phyloP scores from a whole-genome alignment of 2,113 vertebrate genomes.

The Hymenochirus boettgeri region DNA sequence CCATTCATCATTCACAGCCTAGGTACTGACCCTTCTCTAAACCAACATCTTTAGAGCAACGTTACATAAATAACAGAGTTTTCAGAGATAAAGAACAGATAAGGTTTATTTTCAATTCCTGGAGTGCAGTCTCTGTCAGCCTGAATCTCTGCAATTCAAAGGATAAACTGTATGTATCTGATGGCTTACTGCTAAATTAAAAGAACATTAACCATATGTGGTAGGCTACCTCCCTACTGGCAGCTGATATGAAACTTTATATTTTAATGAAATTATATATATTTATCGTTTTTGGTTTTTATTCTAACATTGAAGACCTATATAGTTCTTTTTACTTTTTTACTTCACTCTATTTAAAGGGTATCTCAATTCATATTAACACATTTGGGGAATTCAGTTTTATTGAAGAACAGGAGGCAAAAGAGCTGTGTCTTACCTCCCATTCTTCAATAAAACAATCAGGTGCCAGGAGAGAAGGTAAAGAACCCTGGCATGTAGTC shows the following conservation, averaged over 20 bases:
- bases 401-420: too few species aligned
- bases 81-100: conserved; percentile 20
- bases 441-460: too few species aligned
- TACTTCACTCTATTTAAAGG: too few species aligned
- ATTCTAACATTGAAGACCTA: too few species aligned
- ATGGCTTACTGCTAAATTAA: conserved; percentile 22
- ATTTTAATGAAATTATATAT: too few species aligned
- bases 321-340: too few species aligned
- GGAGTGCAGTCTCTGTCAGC: conserved; percentile 4
- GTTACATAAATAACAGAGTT: conserved; percentile 15
- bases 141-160: not conserved
- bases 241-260: conserved; percentile 14
- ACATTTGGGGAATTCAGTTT: too few species aligned
- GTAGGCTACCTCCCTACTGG: not conserved
- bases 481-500: too few species aligned
- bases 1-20: conserved; percentile 32
- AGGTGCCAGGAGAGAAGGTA: too few species aligned
- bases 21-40: not conserved
- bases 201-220: conserved; percentile 1
- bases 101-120: conserved; percentile 29
- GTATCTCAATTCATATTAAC: too few species aligned
- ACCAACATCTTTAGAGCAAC: conserved; percentile 15
- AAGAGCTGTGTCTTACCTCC: too few species aligned
- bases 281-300: too few species aligned
- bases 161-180: conserved; percentile 2